A percentile compares a stretch with the other conserved stretches of the same genome.
Evolutionary conservation across 1,140 invertebrate species (phyloP).

Genomic region (Drosophila orosa): DNA sequence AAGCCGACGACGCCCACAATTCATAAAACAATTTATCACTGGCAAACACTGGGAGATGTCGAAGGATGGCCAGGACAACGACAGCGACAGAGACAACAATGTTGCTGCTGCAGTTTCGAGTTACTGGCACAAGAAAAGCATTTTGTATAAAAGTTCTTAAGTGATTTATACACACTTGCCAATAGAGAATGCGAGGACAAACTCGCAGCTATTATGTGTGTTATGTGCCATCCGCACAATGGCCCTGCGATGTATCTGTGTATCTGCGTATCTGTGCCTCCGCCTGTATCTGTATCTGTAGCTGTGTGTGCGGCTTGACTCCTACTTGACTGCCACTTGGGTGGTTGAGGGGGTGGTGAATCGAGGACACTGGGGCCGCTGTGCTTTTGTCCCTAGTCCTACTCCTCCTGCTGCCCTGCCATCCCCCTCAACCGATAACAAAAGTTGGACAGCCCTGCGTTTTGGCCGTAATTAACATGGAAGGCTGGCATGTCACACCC

Average conservation of each 20-base stretch:
- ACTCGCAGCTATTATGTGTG: constrained; percentile 36
- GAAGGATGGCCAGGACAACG: not conserved
- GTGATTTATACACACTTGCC: constrained; percentile 77
- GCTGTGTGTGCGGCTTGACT: constrained; percentile 38
- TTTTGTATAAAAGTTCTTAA: constrained; percentile 76
- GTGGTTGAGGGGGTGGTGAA: not conserved
- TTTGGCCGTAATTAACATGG: constrained; percentile 56
- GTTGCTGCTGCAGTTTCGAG: constrained; percentile 62
- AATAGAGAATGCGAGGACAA: constrained; percentile 35
- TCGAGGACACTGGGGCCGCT: constrained; percentile 36
- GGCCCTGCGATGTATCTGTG: constrained; percentile 1
- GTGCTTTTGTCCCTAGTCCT: constrained; percentile 31
- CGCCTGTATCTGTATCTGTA: not conserved
- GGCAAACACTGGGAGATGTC: constrained; percentile 3
- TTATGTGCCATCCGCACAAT: constrained; percentile 14
- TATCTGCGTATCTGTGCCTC: not conserved
- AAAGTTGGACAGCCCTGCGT: constrained; percentile 49
- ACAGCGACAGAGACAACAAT: constrained; percentile 21
- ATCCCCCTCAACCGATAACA: constrained; percentile 35
- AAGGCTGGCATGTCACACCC: constrained; percentile 37
- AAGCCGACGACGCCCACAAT: constrained; percentile 22
- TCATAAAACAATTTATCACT: constrained; percentile 68
- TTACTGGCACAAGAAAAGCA: constrained; percentile 55
- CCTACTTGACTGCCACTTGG: constrained; percentile 51
- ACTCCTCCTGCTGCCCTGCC: not conserved